These are phyloP conservation scores for Trachelus stipa DNA, from an alignment of 2,888 invertebrate genomes.

Conservation along the genomic window DNA sequence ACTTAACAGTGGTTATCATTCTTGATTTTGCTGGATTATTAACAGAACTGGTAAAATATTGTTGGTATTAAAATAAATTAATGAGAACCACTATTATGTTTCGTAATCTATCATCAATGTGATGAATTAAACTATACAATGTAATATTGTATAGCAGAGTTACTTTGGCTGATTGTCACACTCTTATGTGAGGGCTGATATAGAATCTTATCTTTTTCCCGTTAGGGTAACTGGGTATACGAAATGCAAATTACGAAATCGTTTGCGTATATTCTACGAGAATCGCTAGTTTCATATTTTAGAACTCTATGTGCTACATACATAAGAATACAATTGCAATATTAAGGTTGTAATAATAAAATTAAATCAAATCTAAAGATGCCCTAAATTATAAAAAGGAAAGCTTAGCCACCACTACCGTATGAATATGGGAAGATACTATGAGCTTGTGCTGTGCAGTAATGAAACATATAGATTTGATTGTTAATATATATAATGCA, in stretches of 20 bases:
- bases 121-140: not conserved
- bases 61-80: not conserved
- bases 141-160: not conserved
- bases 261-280: not conserved
- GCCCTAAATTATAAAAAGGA: constrained; percentile 6
- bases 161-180: not conserved
- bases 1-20: not conserved
- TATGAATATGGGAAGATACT: not conserved
- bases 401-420: not conserved
- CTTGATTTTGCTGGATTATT: not conserved
- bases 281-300: not conserved
- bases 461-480: constrained; percentile 13
- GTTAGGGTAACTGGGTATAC: not conserved
- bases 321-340: not conserved
- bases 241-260: not conserved
- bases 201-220: not conserved
- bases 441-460: not conserved
- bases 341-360: not conserved
- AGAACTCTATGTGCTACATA: not conserved
- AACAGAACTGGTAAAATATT: not conserved
- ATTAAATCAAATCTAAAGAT: not conserved
- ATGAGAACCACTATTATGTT: not conserved
- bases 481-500: constrained; percentile 15
- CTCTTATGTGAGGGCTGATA: not conserved
- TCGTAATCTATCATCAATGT: not conserved